Conservation (phyloP, 2,888 invertebrate genomes). For the Apamea anceps region DNA sequence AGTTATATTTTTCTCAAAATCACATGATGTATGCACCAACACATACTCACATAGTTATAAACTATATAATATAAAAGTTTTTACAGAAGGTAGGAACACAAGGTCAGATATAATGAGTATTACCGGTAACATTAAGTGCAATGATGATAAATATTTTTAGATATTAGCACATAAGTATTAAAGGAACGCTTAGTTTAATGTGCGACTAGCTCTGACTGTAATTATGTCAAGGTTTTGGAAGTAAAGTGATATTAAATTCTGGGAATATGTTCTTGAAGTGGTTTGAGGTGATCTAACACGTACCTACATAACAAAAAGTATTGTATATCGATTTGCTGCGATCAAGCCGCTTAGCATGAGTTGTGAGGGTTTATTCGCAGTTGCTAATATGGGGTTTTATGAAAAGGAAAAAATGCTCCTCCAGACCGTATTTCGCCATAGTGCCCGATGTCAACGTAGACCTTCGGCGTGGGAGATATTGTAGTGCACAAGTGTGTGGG, state of each 20-base stretch:
- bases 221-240: conserved; percentile 54
- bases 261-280: conserved; percentile 14
- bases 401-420: no score
- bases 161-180: conserved; percentile 48
- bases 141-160: conserved; percentile 52
- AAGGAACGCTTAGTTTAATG: conserved; percentile 41
- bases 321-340: background rate
- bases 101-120: conserved; percentile 56
- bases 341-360: background rate
- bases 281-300: background rate
- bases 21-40: background rate
- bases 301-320: background rate
- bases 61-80: background rate
- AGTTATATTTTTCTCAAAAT: background rate
- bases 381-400: background rate
- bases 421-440: no score
- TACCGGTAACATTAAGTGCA: conserved; percentile 32
- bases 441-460: no score
- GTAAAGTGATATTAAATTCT: conserved; percentile 44
- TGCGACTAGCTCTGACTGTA: background rate
- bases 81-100: conserved; percentile 7
- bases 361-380: background rate
- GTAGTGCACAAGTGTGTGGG: no score
- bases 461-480: no score
- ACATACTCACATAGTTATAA: background rate